phyloP scores from a whole-genome alignment of 2,797 vertebrate genomes.

The Lagocephalus sceleratus region DNA sequence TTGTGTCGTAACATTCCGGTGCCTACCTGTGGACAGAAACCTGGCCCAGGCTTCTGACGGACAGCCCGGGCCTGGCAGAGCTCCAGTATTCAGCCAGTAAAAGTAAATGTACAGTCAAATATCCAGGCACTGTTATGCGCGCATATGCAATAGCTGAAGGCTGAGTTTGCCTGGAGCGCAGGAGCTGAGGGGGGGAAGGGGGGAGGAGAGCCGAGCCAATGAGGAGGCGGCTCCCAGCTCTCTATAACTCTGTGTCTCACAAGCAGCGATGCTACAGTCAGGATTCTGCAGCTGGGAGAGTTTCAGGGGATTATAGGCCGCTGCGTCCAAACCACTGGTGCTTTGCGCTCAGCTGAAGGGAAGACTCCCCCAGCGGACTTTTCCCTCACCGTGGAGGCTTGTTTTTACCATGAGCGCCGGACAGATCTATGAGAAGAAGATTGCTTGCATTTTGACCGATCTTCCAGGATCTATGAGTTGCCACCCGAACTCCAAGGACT shows the following conservation, averaged over 20 bases:
- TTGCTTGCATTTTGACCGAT: slow-evolving; percentile 90
- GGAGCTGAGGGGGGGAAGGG: slow-evolving; percentile 32
- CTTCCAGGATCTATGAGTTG: slow-evolving; percentile 93
- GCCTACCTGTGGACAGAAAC: slow-evolving; percentile 2
- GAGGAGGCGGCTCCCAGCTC: slow-evolving; percentile 79
- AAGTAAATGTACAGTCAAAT: slow-evolving; percentile 8
- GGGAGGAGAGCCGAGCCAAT: slow-evolving; percentile 82
- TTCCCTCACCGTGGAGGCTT: slow-evolving; percentile 29
- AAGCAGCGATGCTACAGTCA: slow-evolving; percentile 74
- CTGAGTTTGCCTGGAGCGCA: slow-evolving; percentile 78
- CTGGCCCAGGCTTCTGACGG: background rate
- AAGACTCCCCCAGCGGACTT: slow-evolving; percentile 44
- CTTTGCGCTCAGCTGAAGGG: slow-evolving; percentile 12
- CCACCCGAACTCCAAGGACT: slow-evolving; percentile 95
- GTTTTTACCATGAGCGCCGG: slow-evolving; percentile 83
- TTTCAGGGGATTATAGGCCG: slow-evolving; percentile 59
- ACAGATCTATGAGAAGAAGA: slow-evolving; percentile 92
- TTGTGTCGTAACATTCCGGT: slow-evolving; percentile 23
- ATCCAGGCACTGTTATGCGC: slow-evolving; percentile 30
- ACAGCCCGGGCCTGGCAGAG: slow-evolving; percentile 1
- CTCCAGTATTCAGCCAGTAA: slow-evolving; percentile 2
- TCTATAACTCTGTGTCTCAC: slow-evolving; percentile 90
- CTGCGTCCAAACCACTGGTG: slow-evolving; percentile 40
- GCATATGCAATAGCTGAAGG: slow-evolving; percentile 45
- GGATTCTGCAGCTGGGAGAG: slow-evolving; percentile 62